Conservation (phyloP, 2,888 invertebrate species). For the Pristionchus exspectatus region DNA sequence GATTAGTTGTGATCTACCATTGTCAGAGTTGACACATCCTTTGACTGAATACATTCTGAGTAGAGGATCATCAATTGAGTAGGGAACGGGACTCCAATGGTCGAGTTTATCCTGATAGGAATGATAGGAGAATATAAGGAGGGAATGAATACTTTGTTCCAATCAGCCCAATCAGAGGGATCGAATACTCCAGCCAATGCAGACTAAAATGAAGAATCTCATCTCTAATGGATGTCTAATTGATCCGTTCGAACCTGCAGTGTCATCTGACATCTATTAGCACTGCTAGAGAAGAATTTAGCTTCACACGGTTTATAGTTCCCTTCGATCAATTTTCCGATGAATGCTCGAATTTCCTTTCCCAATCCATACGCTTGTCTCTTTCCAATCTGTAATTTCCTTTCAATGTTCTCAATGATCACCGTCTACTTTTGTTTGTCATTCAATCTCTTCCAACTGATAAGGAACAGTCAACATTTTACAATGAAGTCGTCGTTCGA, state of each 20-base stretch:
- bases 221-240: neutral
- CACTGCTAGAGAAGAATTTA: conserved; percentile 68
- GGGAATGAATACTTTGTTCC: conserved; percentile 57
- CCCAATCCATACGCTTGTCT: conserved; percentile 68
- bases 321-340: conserved; percentile 54
- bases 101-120: conserved; percentile 1
- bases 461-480: too few species aligned
- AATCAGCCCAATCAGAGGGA: conserved; percentile 66
- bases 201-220: conserved; percentile 56
- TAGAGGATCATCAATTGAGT: conserved; percentile 71
- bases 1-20: neutral
- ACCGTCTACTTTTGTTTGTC: neutral
- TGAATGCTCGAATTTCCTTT: conserved; percentile 64
- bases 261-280: conserved; percentile 73
- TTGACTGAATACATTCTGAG: conserved; percentile 73
- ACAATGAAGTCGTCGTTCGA: too few species aligned
- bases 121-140: neutral
- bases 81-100: conserved; percentile 70
- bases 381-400: conserved; percentile 64
- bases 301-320: conserved; percentile 65
- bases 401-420: too few species aligned
- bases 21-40: conserved; percentile 58
- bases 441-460: neutral
- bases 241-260: conserved; percentile 60
- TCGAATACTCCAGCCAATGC: conserved; percentile 66